Evolutionary conservation across 2,888 invertebrate genomes (phyloP).

Genomic region (Drosophila glabriapex): DNA sequence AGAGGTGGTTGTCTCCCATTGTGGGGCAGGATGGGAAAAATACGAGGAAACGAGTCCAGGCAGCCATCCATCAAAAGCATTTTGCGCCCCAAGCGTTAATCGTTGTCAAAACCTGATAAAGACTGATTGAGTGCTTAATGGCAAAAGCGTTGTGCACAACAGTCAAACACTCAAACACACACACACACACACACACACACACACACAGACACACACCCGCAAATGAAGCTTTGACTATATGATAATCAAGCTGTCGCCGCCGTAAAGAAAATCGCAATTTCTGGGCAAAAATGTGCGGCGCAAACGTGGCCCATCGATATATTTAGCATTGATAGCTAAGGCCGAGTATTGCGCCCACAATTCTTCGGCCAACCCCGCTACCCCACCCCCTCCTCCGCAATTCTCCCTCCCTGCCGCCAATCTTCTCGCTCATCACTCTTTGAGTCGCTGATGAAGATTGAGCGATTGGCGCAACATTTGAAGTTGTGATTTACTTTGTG

Average conservation of each 20-base stretch:
- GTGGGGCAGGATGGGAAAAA: neutral
- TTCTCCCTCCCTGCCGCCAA: neutral
- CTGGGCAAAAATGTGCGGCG: conserved; percentile 38
- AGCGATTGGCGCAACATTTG: conserved; percentile 46
- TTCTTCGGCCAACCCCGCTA: neutral
- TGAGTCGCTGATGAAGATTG: conserved; percentile 72
- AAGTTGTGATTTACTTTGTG: conserved; percentile 62
- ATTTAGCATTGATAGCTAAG: conserved; percentile 16
- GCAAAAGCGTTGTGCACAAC: conserved; percentile 58
- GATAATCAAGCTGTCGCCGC: conserved; percentile 66
- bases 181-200: conserved; percentile 13
- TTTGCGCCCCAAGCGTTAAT: conserved; percentile 77
- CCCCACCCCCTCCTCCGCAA: neutral
- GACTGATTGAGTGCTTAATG: conserved; percentile 82
- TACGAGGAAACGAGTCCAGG: conserved; percentile 51
- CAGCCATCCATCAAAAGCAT: conserved; percentile 77
- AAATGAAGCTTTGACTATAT: conserved; percentile 54
- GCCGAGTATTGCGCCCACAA: neutral
- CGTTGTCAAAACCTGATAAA: conserved; percentile 82
- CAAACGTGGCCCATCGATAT: conserved; percentile 30
- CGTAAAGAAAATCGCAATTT: conserved; percentile 48
- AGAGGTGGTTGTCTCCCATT: conserved; percentile 13
- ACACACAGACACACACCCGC: neutral
- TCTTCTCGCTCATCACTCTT: neutral
- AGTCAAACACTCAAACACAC: conserved; percentile 14